These are phyloP conservation scores for Hipparchia semele DNA, from an alignment of 2,888 invertebrate genomes.

Conservation along the genomic window DNA sequence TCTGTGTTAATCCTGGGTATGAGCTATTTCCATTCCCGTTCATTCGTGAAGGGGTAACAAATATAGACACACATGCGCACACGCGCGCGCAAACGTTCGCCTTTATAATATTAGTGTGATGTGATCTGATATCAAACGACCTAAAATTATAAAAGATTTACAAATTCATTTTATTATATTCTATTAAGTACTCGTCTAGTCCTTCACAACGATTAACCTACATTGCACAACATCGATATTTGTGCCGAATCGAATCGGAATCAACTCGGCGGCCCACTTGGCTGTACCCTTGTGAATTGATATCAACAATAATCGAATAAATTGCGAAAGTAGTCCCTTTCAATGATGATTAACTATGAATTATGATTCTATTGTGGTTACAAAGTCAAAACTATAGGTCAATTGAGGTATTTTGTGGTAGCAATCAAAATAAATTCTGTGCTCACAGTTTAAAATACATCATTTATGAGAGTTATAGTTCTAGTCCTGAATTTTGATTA, in stretches of 20 bases:
- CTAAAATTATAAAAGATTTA: background rate
- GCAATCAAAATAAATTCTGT: conserved; percentile 3
- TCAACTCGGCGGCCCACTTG: conserved; percentile 61
- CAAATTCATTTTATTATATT: conserved; percentile 12
- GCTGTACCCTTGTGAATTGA: conserved; percentile 59
- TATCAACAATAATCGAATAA: conserved; percentile 40
- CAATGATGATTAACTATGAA: conserved; percentile 63
- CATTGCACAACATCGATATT: conserved; percentile 65
- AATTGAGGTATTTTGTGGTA: conserved; percentile 38
- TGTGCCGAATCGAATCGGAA: conserved; percentile 66
- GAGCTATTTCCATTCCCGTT: too few species aligned
- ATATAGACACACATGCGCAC: too few species aligned
- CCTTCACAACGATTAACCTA: conserved; percentile 74
- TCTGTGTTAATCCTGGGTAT: too few species aligned
- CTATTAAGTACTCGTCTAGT: conserved; percentile 47
- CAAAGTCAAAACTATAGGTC: conserved; percentile 52
- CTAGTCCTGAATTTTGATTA: too few species aligned
- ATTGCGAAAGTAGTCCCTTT: conserved; percentile 63
- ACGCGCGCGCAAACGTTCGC: too few species aligned
- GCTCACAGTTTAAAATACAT: background rate
- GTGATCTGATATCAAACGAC: background rate
- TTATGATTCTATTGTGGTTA: conserved; percentile 59
- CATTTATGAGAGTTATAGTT: background rate
- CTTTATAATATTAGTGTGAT: too few species aligned
- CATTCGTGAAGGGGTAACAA: too few species aligned